phyloP scores from a whole-genome alignment of 2,113 vertebrate genomes.

The Odontophorus gujanensis region DNA sequence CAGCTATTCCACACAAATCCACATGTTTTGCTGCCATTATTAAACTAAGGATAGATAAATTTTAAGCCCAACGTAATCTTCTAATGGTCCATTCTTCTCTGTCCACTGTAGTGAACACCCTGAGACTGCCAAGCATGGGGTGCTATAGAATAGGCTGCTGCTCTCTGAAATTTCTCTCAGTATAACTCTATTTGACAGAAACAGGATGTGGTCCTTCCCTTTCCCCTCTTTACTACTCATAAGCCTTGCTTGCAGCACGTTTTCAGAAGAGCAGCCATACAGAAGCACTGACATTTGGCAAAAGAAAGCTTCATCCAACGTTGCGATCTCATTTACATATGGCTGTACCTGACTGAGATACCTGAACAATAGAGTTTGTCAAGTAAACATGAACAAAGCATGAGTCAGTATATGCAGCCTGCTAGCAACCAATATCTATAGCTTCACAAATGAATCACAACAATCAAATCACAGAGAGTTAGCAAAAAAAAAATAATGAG shows the following conservation, averaged over 20 bases:
- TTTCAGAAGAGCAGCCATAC: background rate
- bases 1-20: background rate
- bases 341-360: background rate
- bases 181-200: background rate
- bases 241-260: background rate
- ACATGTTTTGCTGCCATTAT: background rate
- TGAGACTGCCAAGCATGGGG: background rate
- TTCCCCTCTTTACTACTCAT: background rate
- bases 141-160: background rate
- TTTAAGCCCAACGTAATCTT: background rate
- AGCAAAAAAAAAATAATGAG: background rate
- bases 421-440: constrained; percentile 8
- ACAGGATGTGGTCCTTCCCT: accelerated
- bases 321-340: constrained; percentile 1
- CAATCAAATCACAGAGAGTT: background rate
- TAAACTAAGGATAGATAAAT: background rate
- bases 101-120: background rate
- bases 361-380: background rate
- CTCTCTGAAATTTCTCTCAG: background rate
- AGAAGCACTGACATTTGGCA: constrained; percentile 28
- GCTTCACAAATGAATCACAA: background rate
- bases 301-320: constrained; percentile 15
- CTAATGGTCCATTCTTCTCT: too few species aligned
- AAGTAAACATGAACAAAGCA: background rate
- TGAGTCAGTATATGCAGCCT: background rate